Evolutionary conservation across 2,797 vertebrate genomes (phyloP).

Genomic region (Petrocephalus schoutedeni): DNA sequence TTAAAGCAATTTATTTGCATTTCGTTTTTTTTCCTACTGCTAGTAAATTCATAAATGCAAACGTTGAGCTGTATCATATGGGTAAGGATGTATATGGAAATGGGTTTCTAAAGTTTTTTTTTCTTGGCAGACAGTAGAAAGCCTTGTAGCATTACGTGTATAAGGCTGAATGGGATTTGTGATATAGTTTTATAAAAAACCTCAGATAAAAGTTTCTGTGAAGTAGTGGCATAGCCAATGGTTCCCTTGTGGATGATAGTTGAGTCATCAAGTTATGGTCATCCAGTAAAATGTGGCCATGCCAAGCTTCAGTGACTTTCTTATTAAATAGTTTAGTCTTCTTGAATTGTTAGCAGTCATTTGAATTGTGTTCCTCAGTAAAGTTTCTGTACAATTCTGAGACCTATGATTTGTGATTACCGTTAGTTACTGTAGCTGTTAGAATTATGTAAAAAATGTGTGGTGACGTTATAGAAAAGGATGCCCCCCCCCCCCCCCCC

Average conservation of each 20-base stretch:
- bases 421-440: constrained; percentile 8
- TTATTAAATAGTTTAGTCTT: background rate
- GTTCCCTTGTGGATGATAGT: background rate
- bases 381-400: background rate
- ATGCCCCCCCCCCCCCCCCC: constrained; percentile 48
- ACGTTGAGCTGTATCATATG: background rate
- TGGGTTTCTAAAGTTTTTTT: background rate
- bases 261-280: background rate
- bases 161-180: background rate
- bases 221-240: background rate
- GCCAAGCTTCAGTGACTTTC: constrained; percentile 5
- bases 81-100: background rate
- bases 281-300: background rate
- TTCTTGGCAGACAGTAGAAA: constrained; percentile 8
- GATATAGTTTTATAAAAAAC: constrained; percentile 9
- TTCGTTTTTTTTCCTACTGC: background rate
- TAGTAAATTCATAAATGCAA: background rate
- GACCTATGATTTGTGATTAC: constrained; percentile 13
- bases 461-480: constrained; percentile 66
- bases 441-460: constrained; percentile 62
- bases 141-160: constrained; percentile 8
- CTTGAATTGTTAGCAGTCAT: background rate
- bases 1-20: background rate
- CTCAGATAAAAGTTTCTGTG: constrained; percentile 10
- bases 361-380: background rate